Evolutionary conservation across 2,113 vertebrate species (phyloP), one percentile per base, ranked within the genome.

Genomic region (Albula goreensis): DNA sequence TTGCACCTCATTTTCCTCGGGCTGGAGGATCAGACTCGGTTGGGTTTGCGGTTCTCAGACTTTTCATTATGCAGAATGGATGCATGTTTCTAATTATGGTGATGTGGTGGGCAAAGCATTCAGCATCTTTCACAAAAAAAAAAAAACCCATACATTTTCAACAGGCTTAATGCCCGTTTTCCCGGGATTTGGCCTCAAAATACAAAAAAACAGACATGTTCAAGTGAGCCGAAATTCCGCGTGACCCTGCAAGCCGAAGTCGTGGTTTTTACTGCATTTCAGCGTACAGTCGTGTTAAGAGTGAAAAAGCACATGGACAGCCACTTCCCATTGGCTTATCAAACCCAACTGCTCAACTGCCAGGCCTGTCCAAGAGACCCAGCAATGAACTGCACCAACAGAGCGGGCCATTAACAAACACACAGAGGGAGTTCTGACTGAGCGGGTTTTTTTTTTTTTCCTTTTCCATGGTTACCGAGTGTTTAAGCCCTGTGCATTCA

Each of bases 381-480:
- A 9, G 53, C 53, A 56, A 12, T 63, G 70, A 70, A 70, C 19
- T 22, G 22, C 63, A 70, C 17, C 13, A 13, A 17, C 19, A 22
- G 70, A 74, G 70, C n/a, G 70, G 70, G 8, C 70, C 70, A 74
- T 74, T 74, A 74, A 8, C 70, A 3, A 5, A 31, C 31, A n/a
- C 70, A 31, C 31, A 31, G n/a, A 8, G 70, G n/a, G 70, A 74
- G 31, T 74, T 74, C 70, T 74, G 70, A 25, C 3, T n/a, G 0
- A 1, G 4, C 8, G 70, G n/a, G 2, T n/a, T 22, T n/a, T 10
- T 31, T 66, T 63, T 63, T 66, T 63, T 66, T 66, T 6, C 10
- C 17, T 63, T 63, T 63, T 74, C 70, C 70, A 74, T 74, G 70
- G 70, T 74, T 74, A 74, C 70, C 70, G 70, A 9, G 70, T 74